Conservation (phyloP, 2,888 invertebrate genomes). For the Sinohyriopsis cumingii region DNA sequence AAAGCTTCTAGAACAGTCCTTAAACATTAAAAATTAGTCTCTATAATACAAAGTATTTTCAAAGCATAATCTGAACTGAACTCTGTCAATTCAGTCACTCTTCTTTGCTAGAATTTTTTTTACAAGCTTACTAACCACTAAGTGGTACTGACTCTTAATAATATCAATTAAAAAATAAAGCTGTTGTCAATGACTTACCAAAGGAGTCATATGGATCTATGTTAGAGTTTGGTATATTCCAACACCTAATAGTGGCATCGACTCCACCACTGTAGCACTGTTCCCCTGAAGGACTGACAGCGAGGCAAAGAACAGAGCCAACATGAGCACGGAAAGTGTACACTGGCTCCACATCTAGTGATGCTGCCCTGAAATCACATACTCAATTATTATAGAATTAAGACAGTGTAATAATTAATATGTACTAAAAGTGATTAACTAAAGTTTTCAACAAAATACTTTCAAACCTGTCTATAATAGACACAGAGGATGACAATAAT, state of each 20-base stretch:
- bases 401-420: neutral
- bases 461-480: no score
- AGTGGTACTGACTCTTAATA: no score
- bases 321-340: conserved; percentile 97
- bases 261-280: conserved; percentile 96
- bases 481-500: no score
- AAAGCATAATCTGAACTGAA: no score
- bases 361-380: conserved; percentile 74
- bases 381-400: neutral
- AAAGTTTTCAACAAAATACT: neutral
- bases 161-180: no score
- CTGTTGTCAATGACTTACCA: conserved; percentile 69
- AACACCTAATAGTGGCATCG: conserved; percentile 95
- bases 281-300: conserved; percentile 93
- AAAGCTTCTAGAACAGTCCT: no score
- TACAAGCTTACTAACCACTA: no score
- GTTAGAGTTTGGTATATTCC: conserved; percentile 93
- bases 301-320: conserved; percentile 94
- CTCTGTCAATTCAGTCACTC: no score
- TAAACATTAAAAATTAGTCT: no score
- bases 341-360: conserved; percentile 97
- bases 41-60: no score
- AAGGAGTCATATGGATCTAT: conserved; percentile 98
- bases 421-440: neutral
- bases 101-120: no score